phyloP scores from a whole-genome alignment of 2,113 vertebrate genomes.

The Emydura subglobosa region DNA sequence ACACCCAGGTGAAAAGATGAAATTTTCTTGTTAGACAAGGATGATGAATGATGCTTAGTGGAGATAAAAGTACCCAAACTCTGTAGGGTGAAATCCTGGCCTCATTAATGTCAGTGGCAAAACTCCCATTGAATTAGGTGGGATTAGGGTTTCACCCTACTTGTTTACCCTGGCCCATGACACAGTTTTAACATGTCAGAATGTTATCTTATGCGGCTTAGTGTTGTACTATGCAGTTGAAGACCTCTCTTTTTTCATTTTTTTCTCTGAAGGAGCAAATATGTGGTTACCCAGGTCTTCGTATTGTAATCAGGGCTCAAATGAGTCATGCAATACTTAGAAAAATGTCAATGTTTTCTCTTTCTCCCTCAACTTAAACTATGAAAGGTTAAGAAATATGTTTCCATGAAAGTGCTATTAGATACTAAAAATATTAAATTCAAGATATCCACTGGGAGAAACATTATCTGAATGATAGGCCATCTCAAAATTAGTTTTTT shows the following conservation, averaged over 20 bases:
- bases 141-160: rapidly evolving
- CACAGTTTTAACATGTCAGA: neutral
- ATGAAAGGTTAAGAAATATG: neutral
- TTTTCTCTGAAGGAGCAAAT: neutral
- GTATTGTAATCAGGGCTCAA: neutral
- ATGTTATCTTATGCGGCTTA: neutral
- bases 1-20: neutral
- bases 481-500: neutral
- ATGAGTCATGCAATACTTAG: neutral
- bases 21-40: neutral
- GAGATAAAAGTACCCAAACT: neutral
- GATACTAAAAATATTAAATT: neutral
- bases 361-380: neutral
- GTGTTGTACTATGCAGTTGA: neutral
- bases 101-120: neutral
- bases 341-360: neutral
- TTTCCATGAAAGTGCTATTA: too few species aligned
- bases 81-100: neutral
- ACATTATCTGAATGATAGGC: neutral
- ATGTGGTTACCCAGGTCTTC: neutral
- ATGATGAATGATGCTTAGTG: neutral
- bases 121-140: neutral
- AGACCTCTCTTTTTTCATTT: neutral
- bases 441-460: neutral
- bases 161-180: neutral